Base-by-base conservation (phyloP, 2,797 vertebrate species). In the Lates japonicus region DNA sequence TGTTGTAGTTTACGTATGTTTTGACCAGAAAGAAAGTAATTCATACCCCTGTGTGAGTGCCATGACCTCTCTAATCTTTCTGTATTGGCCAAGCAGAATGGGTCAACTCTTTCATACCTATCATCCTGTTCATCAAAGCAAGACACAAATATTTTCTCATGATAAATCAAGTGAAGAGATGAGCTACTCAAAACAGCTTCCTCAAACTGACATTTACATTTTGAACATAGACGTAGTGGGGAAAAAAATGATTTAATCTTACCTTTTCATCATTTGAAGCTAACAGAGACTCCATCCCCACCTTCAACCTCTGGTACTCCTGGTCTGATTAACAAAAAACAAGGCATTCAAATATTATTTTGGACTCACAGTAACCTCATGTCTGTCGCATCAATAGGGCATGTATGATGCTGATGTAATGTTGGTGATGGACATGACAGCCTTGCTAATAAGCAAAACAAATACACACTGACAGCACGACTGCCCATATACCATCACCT, bases 221-320 rank as follows among this genome's bases (percentile, higher is more conserved):
- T 11, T 35, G 17, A 7, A 51, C 3, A 19, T 9, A 39, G 1
- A 0, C 19, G n/a, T 1, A 16, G 19, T 3, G 14, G 10, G 2
- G n/a, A n/a, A n/a, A 13, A 33, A 29, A 17, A n/a, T 12, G 0
- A 7, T 19, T 64, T 49, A 0, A n/a, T 62, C n/a, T 95, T 81
- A 99, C 98, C 96, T 99, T 99, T 83, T 99, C 97, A 70, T 98
- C 96, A 75, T 99, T 99, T 64, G 97, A 96, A 55, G 96, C 95
- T 57, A 98, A 65, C 86, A 99, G 87, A 0, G 97, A 95, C 86
- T 99, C 98, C 97, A 99, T 98, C 77, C 98, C 97, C 63, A 96
- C 91, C 94, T 98, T 99, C 90, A 99, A 55, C 54, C 96, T 91
- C 49, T 99, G 98, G 77, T 99, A 96, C 93, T 99, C 98, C 91